Conservation (phyloP, 2,797 vertebrate species). For the Chaetophractus vellerosus region DNA sequence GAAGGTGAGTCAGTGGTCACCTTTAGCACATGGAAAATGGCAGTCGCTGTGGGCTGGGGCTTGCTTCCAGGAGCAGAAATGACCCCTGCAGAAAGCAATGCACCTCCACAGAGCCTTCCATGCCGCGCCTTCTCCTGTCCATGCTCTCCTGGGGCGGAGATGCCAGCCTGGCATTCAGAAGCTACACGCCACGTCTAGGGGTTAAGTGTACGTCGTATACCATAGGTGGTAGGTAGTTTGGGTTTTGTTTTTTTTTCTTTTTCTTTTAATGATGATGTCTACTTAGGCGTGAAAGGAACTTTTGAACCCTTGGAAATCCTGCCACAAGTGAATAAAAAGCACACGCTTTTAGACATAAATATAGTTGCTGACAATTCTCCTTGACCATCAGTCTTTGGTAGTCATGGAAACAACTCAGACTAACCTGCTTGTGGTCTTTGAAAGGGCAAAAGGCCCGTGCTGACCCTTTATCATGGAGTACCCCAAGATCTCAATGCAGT, state of each 20-base stretch:
- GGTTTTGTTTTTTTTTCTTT: background rate
- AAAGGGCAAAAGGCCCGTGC: background rate
- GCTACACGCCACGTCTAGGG: background rate
- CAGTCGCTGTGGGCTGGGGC: too few species aligned
- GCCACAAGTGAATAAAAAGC: background rate
- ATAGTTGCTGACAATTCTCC: background rate
- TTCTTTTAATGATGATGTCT: background rate
- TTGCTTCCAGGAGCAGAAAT: background rate
- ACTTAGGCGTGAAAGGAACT: background rate
- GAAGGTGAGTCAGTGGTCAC: too few species aligned
- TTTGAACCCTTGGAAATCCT: slow-evolving; percentile 3
- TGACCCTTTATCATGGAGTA: background rate
- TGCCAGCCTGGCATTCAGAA: background rate
- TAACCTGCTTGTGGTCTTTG: background rate
- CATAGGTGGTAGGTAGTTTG: background rate
- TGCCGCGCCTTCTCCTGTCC: background rate
- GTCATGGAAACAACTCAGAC: background rate
- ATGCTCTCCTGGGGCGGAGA: background rate
- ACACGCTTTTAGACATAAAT: background rate
- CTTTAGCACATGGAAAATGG: background rate
- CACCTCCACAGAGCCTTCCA: background rate
- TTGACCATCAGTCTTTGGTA: background rate
- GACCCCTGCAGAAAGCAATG: background rate
- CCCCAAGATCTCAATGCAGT: background rate
- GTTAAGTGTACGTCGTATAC: too few species aligned